Conservation (phyloP, 2,113 vertebrate species). For the Stigmatopora argus region DNA sequence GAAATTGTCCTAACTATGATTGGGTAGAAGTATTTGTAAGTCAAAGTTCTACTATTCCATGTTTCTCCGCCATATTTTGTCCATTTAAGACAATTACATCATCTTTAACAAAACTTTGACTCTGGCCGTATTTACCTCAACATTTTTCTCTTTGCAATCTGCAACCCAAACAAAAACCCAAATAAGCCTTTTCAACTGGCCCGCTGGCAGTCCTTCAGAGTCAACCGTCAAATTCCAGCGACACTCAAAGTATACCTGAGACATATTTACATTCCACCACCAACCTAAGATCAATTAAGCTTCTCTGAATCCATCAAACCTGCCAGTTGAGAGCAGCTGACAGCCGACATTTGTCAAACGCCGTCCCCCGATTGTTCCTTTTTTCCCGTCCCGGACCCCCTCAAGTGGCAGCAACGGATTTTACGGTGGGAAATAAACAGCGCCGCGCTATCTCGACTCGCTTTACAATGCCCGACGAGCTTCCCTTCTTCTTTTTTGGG, state of each 20-base stretch:
- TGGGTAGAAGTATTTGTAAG: too few species aligned
- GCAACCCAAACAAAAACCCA: too few species aligned
- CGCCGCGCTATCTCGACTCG: conserved; percentile 54
- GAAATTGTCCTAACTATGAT: too few species aligned
- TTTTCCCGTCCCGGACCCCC: conserved; percentile 27
- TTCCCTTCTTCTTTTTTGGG: conserved; percentile 37
- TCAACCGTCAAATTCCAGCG: too few species aligned
- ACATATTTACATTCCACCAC: conserved; percentile 13
- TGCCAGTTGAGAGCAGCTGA: conserved; percentile 29
- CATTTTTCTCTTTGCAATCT: too few species aligned
- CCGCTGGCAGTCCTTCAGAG: too few species aligned
- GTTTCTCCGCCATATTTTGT: too few species aligned
- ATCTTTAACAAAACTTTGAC: too few species aligned
- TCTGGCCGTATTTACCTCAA: too few species aligned
- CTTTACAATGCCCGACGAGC: conserved; percentile 67
- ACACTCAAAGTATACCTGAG: not conserved
- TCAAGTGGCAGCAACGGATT: conserved; percentile 33
- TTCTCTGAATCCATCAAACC: conserved; percentile 27
- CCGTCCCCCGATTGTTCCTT: conserved; percentile 40
- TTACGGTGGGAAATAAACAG: conserved; percentile 59
- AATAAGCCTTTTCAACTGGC: too few species aligned
- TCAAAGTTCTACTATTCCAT: too few species aligned
- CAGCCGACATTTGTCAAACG: conserved; percentile 63
- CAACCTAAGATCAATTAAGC: conserved; percentile 10
- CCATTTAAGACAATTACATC: too few species aligned